Evolutionary conservation across 1,140 invertebrate genomes (phyloP).

Genomic region (Delia radicum): DNA sequence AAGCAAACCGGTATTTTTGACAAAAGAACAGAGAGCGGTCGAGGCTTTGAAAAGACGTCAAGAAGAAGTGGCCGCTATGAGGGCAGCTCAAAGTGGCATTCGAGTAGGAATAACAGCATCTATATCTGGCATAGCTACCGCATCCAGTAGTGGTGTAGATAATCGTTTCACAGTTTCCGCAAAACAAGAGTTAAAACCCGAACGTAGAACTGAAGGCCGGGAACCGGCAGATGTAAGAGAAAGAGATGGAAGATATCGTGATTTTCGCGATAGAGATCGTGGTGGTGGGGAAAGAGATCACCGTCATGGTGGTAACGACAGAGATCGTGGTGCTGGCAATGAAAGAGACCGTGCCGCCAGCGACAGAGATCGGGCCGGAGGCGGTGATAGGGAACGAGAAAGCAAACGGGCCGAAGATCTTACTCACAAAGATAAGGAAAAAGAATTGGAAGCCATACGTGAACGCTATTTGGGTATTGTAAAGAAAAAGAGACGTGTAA

Average conservation of each 20-base stretch:
- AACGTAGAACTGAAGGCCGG: constrained; percentile 2
- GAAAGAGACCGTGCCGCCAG: constrained; percentile 45
- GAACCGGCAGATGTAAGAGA: constrained; percentile 1
- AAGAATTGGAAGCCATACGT: constrained; percentile 89
- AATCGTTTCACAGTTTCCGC: constrained; percentile 35
- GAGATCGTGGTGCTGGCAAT: constrained; percentile 47
- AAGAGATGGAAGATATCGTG: constrained; percentile 10
- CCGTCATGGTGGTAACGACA: constrained; percentile 31
- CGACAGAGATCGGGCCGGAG: constrained; percentile 43
- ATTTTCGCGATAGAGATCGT: constrained; percentile 26
- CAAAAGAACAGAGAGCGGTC: constrained; percentile 90
- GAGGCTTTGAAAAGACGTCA: constrained; percentile 86
- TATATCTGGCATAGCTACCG: not conserved
- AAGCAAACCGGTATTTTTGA: constrained; percentile 94
- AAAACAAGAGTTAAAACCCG: constrained; percentile 22
- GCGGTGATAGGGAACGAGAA: constrained; percentile 37
- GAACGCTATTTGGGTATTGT: constrained; percentile 93
- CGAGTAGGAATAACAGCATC: constrained; percentile 37
- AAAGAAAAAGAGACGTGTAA: constrained; percentile 89
- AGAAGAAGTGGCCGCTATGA: constrained; percentile 76
- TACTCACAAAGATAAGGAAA: constrained; percentile 83
- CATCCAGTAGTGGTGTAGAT: not conserved
- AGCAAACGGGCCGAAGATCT: constrained; percentile 61
- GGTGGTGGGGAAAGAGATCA: constrained; percentile 30
- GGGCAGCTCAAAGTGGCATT: constrained; percentile 47